Evolutionary conservation across 2,888 invertebrate species (phyloP), one percentile per base, ranked within the genome.

Genomic region (Heliconius sara): DNA sequence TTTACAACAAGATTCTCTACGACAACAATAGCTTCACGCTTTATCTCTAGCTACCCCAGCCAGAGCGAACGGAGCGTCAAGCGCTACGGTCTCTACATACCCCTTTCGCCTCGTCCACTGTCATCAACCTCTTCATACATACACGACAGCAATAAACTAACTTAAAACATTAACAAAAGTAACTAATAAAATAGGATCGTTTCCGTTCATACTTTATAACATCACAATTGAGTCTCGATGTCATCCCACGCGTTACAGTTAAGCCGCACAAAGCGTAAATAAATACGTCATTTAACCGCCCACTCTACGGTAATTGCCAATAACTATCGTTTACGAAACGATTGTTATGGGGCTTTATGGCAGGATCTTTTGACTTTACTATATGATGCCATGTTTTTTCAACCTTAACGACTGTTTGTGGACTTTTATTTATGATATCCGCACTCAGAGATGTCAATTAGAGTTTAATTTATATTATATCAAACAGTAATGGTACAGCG

Each of bases 201-300:
- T n/a, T 60, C 22, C 30, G 22, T 60, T 60, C n/a, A n/a, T 60
- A 60, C 60, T 60, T 73, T 73, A 60, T 60, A 73, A 73, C 60
- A n/a, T 39, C 16, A 9, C 77, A 71, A 30, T 25, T 12, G 47
- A 77, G 43, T 63, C n/a, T 43, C 47, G 39, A 71, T 47, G 47
- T 71, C 63, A 77, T 77, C 63, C 71, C 71, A 77, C 43, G 73
- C 73, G 60, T 73, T 73, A 77, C 22, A 72, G 65, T 66, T 25
- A 57, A 73, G 47, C 47, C 73, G 52, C 47, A 67, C 73, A 66
- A 66, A 43, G 52, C 72, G 66, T 78, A 78, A 74, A 73, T 78
- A 78, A 73, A 78, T 73, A 67, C 72, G 39, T 74, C 67, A 57
- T 43, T 74, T 72, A 67, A 57, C 52, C 78, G 67, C 67, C 67